Base-by-base conservation (phyloP, 64 coral and sea anemone species). In the Dendronephthya gigantea region DNA sequence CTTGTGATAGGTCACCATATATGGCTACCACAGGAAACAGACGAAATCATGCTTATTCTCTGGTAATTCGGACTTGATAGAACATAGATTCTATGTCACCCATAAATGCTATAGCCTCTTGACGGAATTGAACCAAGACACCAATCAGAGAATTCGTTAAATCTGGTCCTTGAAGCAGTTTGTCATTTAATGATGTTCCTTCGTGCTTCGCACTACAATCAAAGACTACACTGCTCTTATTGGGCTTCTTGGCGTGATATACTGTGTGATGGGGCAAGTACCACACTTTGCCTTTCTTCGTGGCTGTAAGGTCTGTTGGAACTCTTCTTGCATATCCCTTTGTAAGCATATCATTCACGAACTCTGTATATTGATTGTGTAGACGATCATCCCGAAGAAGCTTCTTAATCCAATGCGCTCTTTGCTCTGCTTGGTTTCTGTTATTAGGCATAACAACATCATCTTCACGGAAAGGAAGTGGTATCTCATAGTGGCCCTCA, bases 181-280 rank as follows among this genome's bases (percentile, higher is more conserved):
- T 39, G 25, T 88, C 81, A 12, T 91, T 91, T 12, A 91, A 29
- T 16, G 85, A 56, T 68, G 82, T 88, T 17, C 90, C 85, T 62
- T 70, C 31, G 32, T 68, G 87, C 13, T 48, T 50, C n/a, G 90
- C 76, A 41, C 85, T 91, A 30, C 90, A 91, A 49, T 91, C 90
- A 27, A 87, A 91, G 19, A 84, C n/a, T n/a, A n/a, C n/a, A n/a
- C n/a, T n/a, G n/a, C n/a, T n/a, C 31, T 90, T 90, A 7, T 69
- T 49, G 3, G 74, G 74, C 58, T 85, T 90, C 35, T 49, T 82
- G 0, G 90, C 35, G 39, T 91, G 90, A 52, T 83, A 87, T n/a
- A 91, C 81, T 14, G 70, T 79, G 40, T 91, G 90, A 68, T 87
- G 90, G 3, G 90, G 90, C 41, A 91, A 83, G 49, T 91, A 91